These are phyloP conservation scores for Alviniconcha strummeri DNA, from an alignment of 2,888 invertebrate species.

Conservation along the genomic window DNA sequence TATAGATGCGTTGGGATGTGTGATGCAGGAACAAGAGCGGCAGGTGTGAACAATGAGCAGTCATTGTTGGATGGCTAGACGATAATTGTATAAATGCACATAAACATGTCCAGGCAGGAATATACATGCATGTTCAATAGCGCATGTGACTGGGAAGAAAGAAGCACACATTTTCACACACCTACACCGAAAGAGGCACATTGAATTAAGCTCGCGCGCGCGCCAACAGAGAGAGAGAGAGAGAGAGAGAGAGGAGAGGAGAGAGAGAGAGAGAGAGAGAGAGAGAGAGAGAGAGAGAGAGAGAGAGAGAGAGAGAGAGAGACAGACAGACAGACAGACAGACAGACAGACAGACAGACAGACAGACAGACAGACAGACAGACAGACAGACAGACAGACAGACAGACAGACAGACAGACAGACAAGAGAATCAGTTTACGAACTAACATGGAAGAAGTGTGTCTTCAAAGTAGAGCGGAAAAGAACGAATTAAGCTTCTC, in stretches of 20 bases:
- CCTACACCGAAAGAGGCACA: not conserved
- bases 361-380: conserved; percentile 30
- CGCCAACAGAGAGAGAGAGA: not conserved
- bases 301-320: conserved; percentile 35
- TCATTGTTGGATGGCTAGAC: not conserved
- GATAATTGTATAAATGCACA: not conserved
- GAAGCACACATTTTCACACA: not conserved
- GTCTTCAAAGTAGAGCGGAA: too few relatives aligned
- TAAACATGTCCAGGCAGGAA: too few relatives aligned
- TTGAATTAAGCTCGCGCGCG: not conserved
- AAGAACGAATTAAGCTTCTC: too few relatives aligned
- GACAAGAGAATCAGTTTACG: not conserved
- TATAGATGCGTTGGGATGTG: too few relatives aligned
- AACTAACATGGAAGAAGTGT: not conserved
- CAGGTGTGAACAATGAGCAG: not conserved
- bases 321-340: conserved; percentile 23
- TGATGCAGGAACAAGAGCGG: too few relatives aligned
- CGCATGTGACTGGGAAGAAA: not conserved
- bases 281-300: conserved; percentile 34
- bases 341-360: conserved; percentile 12
- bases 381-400: conserved; percentile 27
- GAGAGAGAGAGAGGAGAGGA: conserved; percentile 5
- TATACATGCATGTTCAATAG: not conserved
- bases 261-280: conserved; percentile 17
- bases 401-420: conserved; percentile 2